Evolutionary conservation across 2,797 vertebrate species (phyloP).

Genomic region (Dendrocincla fuliginosa): DNA sequence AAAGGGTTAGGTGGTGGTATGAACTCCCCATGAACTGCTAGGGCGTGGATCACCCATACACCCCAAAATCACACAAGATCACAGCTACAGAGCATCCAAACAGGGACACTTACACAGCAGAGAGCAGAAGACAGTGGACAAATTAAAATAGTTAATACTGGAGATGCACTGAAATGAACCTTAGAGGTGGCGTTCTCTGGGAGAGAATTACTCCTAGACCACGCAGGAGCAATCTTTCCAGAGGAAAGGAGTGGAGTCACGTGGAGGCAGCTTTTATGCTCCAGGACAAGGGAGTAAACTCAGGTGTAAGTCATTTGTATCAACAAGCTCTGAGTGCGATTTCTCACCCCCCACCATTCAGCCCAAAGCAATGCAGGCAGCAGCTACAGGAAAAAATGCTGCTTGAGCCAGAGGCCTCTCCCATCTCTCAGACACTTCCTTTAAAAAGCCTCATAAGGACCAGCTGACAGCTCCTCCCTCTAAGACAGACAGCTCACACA

Average conservation of each 20-base stretch:
- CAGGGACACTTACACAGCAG: background rate
- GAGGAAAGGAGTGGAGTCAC: background rate
- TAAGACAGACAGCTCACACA: background rate
- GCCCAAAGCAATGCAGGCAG: background rate
- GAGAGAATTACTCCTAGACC: background rate
- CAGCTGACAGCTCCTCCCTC: background rate
- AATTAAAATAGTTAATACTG: background rate
- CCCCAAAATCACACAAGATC: background rate
- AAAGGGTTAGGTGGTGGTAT: background rate
- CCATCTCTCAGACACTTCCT: background rate
- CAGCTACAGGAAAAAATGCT: background rate
- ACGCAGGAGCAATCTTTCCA: background rate
- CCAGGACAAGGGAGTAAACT: constrained; percentile 22
- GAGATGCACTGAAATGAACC: background rate
- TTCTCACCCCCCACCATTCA: background rate
- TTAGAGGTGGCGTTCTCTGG: background rate
- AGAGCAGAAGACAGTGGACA: background rate
- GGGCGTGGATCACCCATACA: background rate
- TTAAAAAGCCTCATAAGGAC: background rate
- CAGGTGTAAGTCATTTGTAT: constrained; percentile 42
- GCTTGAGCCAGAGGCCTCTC: constrained; percentile 13
- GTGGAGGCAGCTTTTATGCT: background rate
- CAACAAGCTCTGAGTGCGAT: background rate
- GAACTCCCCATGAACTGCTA: background rate
- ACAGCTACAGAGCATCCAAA: background rate